Evolutionary conservation across 2,113 vertebrate species (phyloP).

Genomic region (Eurystomus gularis): DNA sequence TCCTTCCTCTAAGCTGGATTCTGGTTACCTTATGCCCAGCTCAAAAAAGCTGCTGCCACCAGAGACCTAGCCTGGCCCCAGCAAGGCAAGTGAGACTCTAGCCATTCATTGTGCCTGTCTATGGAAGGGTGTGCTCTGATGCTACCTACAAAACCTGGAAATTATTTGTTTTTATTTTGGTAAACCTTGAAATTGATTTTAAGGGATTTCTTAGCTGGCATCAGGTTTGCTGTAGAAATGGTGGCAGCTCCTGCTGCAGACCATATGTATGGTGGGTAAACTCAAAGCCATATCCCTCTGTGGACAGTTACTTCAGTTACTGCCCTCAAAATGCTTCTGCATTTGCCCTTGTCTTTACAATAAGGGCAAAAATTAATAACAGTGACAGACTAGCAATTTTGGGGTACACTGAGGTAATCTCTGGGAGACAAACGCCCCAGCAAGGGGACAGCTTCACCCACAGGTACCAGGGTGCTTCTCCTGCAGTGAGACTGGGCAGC

Average conservation of each 20-base stretch:
- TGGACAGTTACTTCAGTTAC: background rate
- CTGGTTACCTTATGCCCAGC: background rate
- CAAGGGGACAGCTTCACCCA: background rate
- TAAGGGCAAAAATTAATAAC: background rate
- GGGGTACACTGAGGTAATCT: background rate
- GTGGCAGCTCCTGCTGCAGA: background rate
- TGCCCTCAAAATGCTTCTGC: background rate
- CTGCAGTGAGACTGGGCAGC: background rate
- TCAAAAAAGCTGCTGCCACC: background rate
- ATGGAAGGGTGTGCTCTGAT: rapidly evolving
- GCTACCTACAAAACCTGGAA: background rate
- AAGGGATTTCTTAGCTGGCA: background rate
- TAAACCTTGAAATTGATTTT: background rate
- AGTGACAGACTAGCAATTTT: background rate
- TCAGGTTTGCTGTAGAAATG: background rate
- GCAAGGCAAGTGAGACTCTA: background rate
- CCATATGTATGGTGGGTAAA: background rate
- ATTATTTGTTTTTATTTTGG: background rate
- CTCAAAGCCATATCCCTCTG: background rate
- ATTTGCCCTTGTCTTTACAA: background rate
- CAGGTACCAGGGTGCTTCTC: background rate
- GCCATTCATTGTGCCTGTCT: background rate
- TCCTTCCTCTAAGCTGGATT: background rate
- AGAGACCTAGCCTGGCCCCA: background rate
- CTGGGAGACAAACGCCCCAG: background rate